Base-by-base conservation (phyloP, 2,888 invertebrate species). In the Apamea sordens region DNA sequence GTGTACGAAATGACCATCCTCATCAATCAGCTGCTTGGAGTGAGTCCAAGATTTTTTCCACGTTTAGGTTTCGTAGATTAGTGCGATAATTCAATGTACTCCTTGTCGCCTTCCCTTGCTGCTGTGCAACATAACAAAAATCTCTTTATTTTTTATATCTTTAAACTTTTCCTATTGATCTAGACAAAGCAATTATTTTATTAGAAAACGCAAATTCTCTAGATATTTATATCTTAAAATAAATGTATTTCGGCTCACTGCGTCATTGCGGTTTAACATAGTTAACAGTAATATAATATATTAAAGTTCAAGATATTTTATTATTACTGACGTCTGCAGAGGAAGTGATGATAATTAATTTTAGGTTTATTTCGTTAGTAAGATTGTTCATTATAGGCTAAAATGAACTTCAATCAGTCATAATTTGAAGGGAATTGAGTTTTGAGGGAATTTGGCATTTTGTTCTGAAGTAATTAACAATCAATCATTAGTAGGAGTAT, bases 1-100 rank as follows among this genome's bases (percentile, higher is more conserved):
- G 96, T 96, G 96, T 95, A 95, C 96, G 94, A 96, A 96, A 96
- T 97, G 97, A 96, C 97, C 97, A 97, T 96, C 97, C 97, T 96
- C 97, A 97, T 97, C 97, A 96, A 97, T 97, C 97, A 97, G 96
- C 96, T 96, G 95, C 95, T 97, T 97, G 97, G 97, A 96, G 91
- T 92, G 92, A 89, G 93, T 96, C 97, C 96, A 97, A 97, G 92
- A 95, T 96, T 97, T 96, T 96, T 97, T 96, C 96, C 95, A 96
- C 96, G 96, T 96, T 96, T 96, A 96, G 95, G 94, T 96, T 96
- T 95, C 92, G 93, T 94, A 96, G 96, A 95, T 96, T 95, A 94
- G 95, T 95, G 94, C 93, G 94, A 94, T 96, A 95, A 95, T 96
- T 95, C 92, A 91, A 93, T 94, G 92, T 92, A 93, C 92, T 88